Conservation (phyloP, 2,113 vertebrate species). For the Capricornis sumatraensis region DNA sequence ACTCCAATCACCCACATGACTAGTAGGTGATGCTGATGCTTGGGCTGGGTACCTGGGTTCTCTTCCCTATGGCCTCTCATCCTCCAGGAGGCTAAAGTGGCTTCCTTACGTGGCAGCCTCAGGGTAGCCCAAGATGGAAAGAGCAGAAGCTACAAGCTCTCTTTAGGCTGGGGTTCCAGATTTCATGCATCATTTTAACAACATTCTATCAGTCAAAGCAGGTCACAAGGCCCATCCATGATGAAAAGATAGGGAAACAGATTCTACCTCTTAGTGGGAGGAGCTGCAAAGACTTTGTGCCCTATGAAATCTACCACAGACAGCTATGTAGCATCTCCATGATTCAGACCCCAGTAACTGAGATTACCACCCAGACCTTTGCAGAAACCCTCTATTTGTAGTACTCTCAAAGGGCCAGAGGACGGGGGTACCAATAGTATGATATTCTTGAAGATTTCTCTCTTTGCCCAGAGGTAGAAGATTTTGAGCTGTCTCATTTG, state of each 20-base stretch:
- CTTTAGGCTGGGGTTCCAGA: neutral
- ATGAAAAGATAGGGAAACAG: neutral
- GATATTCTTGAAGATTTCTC: neutral
- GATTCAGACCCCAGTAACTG: neutral
- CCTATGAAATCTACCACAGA: neutral
- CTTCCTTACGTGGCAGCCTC: neutral
- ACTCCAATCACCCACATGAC: neutral
- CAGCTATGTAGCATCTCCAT: neutral
- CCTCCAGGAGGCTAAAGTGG: neutral
- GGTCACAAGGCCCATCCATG: neutral
- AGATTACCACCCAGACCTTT: neutral
- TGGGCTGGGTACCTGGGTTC: neutral
- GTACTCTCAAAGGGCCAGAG: neutral
- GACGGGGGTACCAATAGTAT: neutral
- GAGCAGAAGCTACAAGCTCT: neutral
- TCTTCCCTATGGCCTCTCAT: neutral
- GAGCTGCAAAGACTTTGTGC: neutral
- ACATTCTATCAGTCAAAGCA: neutral
- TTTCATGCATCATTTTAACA: neutral
- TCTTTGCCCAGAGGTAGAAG: neutral
- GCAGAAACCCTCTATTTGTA: neutral
- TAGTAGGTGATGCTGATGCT: neutral
- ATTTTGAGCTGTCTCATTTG: neutral
- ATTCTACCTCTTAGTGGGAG: neutral
- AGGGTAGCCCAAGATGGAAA: neutral